Conservation (phyloP, 2,113 vertebrate genomes). For the Antechinus stuartii region DNA sequence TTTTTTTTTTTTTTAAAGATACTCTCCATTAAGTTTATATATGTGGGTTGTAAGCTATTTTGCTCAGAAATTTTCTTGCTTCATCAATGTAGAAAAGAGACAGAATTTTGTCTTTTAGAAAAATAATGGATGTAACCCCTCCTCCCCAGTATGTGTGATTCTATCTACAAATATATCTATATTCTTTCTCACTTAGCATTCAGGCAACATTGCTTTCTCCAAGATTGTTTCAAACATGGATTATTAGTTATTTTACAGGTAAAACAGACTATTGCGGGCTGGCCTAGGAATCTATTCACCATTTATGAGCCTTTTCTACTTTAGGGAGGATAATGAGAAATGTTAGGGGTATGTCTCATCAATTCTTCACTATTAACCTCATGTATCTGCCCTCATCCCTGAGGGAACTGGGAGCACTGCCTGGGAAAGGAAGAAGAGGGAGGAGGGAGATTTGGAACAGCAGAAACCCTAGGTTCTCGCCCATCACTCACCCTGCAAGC, state of each 20-base stretch:
- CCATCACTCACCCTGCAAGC: not conserved
- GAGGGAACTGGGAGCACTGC: not conserved
- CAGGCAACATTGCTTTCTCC: not conserved
- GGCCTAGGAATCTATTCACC: not conserved
- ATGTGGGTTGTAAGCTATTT: not conserved
- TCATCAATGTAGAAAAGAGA: not conserved
- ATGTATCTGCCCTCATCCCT: not conserved
- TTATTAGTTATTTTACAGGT: not conserved
- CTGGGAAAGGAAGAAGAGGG: not conserved
- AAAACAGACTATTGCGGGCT: not conserved
- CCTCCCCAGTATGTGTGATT: not conserved
- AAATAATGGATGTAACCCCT: not conserved
- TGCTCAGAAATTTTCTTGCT: not conserved
- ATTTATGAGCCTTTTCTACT: not conserved
- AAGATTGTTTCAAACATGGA: not conserved
- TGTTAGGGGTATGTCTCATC: not conserved
- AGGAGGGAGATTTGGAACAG: not conserved
- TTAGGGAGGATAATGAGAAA: not conserved
- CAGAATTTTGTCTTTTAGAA: not conserved
- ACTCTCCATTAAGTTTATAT: not conserved
- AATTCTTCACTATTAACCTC: not conserved
- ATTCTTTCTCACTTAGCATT: not conserved
- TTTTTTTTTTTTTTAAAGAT: not conserved
- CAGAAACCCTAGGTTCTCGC: not conserved
- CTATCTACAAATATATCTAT: not conserved